A percentile compares a stretch with the other conserved stretches of the same genome.
Evolutionary conservation across 53 echinoderm and acorn worm genomes (phyloP).

Genomic region (Holothuria scabra): DNA sequence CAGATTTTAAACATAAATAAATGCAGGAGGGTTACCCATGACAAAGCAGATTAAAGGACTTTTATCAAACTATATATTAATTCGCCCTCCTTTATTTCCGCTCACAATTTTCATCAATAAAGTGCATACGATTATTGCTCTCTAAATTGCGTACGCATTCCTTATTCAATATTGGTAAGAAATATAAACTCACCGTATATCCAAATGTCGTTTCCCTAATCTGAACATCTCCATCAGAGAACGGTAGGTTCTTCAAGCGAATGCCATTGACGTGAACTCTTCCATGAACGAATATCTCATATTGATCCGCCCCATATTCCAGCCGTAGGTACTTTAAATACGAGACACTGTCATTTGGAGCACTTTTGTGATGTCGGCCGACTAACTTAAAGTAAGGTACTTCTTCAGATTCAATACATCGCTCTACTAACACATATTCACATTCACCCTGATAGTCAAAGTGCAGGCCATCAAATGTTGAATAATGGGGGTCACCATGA

Average conservation of each 20-base stretch:
- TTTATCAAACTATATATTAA: too few species aligned
- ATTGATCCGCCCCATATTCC: neutral
- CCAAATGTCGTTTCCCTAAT: too few species aligned
- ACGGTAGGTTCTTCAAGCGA: neutral
- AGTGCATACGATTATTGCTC: too few species aligned
- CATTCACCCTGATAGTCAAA: slow-evolving; percentile 86
- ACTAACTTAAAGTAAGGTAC: slow-evolving; percentile 6
- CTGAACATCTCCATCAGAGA: neutral
- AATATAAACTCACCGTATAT: too few species aligned
- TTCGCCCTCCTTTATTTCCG: too few species aligned
- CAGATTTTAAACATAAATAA: too few species aligned
- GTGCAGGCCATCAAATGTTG: slow-evolving; percentile 74
- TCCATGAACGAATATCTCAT: slow-evolving; percentile 11
- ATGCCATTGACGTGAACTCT: slow-evolving; percentile 5
- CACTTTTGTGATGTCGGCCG: neutral
- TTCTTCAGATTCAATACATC: slow-evolving; percentile 42
- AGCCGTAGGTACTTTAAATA: neutral
- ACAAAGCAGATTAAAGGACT: too few species aligned
- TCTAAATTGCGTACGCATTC: too few species aligned
- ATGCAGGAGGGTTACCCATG: too few species aligned
- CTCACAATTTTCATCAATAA: too few species aligned
- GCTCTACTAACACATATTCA: slow-evolving; percentile 68
- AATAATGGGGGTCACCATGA: slow-evolving; percentile 87
- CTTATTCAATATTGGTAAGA: too few species aligned
- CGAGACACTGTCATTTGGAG: neutral